Conservation (phyloP, 2,113 vertebrate species). For the western clawed frog (Xenopus tropicalis) region DNA sequence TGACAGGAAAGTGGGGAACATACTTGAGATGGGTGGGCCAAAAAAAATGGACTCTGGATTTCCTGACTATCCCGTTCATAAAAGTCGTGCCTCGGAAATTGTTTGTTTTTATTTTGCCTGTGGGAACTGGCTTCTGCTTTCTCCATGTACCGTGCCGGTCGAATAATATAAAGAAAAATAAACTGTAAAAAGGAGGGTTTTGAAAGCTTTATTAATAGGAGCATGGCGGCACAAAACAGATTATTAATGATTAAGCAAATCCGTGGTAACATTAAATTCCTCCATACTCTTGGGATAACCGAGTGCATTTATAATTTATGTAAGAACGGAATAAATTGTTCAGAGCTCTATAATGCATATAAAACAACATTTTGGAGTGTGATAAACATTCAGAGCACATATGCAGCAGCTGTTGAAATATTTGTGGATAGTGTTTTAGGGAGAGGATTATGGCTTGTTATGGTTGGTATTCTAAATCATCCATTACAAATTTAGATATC, state of each 20-base stretch:
- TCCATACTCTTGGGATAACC: constrained; percentile 10
- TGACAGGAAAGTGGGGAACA: constrained; percentile 58
- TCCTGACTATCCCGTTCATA: constrained; percentile 52
- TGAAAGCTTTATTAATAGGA: constrained; percentile 20
- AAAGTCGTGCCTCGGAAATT: constrained; percentile 48
- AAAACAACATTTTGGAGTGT: neutral
- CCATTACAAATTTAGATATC: too few relatives aligned
- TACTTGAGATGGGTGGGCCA: constrained; percentile 45
- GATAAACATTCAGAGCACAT: neutral
- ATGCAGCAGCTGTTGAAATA: neutral
- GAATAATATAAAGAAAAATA: constrained; percentile 4
- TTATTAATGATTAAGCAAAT: constrained; percentile 29
- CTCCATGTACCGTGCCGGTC: constrained; percentile 15
- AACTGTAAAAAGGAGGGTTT: constrained; percentile 14
- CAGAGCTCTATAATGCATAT: neutral
- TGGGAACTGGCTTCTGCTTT: constrained; percentile 31
- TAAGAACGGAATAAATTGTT: neutral
- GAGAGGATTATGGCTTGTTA: neutral
- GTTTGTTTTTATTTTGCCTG: constrained; percentile 51
- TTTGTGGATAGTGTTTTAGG: neutral
- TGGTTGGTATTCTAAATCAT: neutral
- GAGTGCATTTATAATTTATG: neutral
- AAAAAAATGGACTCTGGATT: constrained; percentile 55
- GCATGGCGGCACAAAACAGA: constrained; percentile 24
- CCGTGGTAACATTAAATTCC: constrained; percentile 4